These are phyloP conservation scores for Phenganax marumi DNA, from an alignment of 92 coral and sea anemone species.

Conservation along the genomic window DNA sequence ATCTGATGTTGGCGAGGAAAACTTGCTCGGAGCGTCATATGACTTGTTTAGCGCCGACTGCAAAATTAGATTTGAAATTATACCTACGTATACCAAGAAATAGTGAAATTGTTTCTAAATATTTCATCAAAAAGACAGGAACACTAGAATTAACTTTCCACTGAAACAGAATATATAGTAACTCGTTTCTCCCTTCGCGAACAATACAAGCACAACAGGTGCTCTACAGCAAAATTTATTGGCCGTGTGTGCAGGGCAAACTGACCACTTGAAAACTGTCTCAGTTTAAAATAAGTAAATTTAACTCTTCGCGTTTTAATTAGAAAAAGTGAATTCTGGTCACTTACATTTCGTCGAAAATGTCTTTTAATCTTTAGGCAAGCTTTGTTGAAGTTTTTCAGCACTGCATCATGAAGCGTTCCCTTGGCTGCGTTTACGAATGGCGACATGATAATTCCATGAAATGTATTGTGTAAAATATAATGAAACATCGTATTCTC, in stretches of 20 bases:
- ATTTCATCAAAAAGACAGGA: background rate
- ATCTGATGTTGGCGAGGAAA: constrained; percentile 32
- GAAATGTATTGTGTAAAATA: constrained; percentile 75
- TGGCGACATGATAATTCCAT: constrained; percentile 86
- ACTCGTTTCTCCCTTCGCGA: too few relatives aligned
- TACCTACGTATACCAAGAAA: background rate
- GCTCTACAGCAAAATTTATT: too few relatives aligned
- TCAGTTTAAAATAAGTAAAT: background rate
- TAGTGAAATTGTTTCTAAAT: background rate
- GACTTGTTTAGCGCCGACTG: constrained; percentile 23
- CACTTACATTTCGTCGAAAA: constrained; percentile 36
- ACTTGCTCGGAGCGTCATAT: constrained; percentile 40
- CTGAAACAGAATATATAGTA: background rate
- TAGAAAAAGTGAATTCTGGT: background rate
- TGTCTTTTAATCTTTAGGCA: constrained; percentile 78
- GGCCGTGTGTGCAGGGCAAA: too few relatives aligned
- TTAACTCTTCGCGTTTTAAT: background rate
- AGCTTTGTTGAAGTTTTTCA: constrained; percentile 76
- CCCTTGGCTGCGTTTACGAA: constrained; percentile 61
- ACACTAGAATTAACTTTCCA: background rate
- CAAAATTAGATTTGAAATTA: background rate
- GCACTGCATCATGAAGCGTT: constrained; percentile 70
- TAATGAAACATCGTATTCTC: constrained; percentile 92
- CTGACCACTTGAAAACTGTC: too few relatives aligned
- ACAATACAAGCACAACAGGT: too few relatives aligned